Evolutionary conservation across 2,888 invertebrate genomes (phyloP).

Genomic region (Standfussiana lucernea): DNA sequence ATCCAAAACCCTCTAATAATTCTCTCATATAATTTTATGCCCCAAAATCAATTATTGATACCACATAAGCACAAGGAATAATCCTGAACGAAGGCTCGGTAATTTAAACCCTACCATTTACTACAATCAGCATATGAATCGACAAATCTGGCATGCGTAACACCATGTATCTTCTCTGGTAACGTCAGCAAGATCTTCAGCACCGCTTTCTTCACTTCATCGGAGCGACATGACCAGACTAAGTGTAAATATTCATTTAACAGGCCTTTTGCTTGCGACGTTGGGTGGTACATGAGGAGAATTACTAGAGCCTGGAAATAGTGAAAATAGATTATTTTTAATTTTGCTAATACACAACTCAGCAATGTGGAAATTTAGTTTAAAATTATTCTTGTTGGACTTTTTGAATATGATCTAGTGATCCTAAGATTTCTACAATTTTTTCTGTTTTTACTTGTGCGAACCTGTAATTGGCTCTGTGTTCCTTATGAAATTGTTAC

Average conservation of each 20-base stretch:
- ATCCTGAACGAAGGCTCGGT: background rate
- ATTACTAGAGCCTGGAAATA: conserved; percentile 82
- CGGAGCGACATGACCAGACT: conserved; percentile 81
- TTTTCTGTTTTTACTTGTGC: no score
- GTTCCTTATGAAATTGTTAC: no score
- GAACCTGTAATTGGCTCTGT: no score
- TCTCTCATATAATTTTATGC: background rate
- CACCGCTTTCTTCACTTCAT: conserved; percentile 82
- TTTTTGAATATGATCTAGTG: no score
- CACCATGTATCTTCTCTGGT: conserved; percentile 75
- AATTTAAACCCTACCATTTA: background rate
- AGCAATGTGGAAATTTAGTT: background rate
- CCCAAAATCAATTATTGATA: background rate
- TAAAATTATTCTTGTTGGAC: background rate
- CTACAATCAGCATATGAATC: conserved; percentile 35
- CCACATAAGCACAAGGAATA: background rate
- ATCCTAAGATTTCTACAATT: no score
- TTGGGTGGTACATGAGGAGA: conserved; percentile 85
- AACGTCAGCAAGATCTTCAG: conserved; percentile 80
- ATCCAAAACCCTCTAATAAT: background rate
- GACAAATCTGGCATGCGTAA: conserved; percentile 35
- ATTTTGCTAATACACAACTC: background rate
- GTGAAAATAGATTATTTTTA: background rate
- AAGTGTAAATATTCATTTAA: conserved; percentile 84
- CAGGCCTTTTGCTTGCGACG: conserved; percentile 76